These are phyloP conservation scores for Hypanus sabinus DNA, from an alignment of 2,113 vertebrate genomes.

Conservation along the genomic window DNA sequence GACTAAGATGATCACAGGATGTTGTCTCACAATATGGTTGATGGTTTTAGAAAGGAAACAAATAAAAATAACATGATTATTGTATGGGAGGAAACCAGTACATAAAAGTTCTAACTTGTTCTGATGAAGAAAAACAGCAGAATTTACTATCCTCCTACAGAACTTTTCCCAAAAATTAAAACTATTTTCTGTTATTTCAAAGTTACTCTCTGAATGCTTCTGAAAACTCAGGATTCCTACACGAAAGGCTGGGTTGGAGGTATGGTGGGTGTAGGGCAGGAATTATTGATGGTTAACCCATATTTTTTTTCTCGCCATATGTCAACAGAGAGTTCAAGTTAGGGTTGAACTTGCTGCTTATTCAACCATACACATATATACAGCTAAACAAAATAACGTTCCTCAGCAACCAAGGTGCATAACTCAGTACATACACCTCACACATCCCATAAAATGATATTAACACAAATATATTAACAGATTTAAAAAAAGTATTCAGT, in stretches of 20 bases:
- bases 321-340: too few relatives aligned
- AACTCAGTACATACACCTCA: too few relatives aligned
- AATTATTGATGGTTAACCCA: too few relatives aligned
- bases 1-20: neutral
- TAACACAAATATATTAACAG: too few relatives aligned
- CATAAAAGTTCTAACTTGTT: too few relatives aligned
- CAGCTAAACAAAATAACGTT: too few relatives aligned
- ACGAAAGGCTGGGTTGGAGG: neutral
- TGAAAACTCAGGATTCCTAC: neutral
- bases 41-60: constrained; percentile 20
- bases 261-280: neutral
- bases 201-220: neutral
- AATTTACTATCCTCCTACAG: neutral
- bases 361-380: too few relatives aligned
- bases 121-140: neutral
- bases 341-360: too few relatives aligned
- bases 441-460: too few relatives aligned
- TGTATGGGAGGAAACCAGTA: neutral
- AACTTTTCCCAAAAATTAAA: neutral
- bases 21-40: constrained; percentile 14
- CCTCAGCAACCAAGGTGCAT: too few relatives aligned
- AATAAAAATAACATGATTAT: neutral
- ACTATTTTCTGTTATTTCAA: neutral
- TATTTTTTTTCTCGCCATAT: too few relatives aligned
- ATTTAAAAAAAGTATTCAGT: too few relatives aligned